Evolutionary conservation across 2,113 vertebrate species (phyloP), one percentile per base, ranked within the genome.

Genomic region (Etheostoma spectabile): DNA sequence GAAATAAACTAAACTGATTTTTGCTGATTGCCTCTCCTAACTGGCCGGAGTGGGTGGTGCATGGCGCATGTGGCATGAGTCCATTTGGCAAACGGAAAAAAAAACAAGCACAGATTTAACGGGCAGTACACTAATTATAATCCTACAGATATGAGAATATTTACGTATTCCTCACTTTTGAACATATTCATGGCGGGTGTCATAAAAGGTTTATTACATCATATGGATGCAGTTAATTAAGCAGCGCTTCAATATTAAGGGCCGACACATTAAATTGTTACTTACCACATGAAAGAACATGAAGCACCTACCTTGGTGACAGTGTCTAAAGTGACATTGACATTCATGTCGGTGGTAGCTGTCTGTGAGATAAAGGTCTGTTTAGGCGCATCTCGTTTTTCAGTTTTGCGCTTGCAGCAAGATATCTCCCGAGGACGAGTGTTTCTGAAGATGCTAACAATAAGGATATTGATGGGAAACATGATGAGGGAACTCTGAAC

Each of bases 391-490:
- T 84, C 82, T 38, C 60, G 18, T 38, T 94, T 95, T 74, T 83
- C 80, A 10, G 0, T 48, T 74, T 75, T 80, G 19, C 24, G 10
- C n/a, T 75, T 78, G 16, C 88, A 92, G 66, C 88, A 84, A 12
- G 70, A 89, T 1, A 30, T 70, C 74, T 93, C 86, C 38, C 79
- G 66, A 19, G 96, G 88, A 3, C 85, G 90, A 16, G 86, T 65
- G 46, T 96, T 96, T 87, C 97, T 95, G 94, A 99, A 98, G 91
- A 99, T 95, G 80, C 96, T 96, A 67, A 99, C 96, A 2, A 99
- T 99, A 63, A 99, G 93, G 77, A 99, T 93, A 86, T 99, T 99
- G 91, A 99, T 92, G 56, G 98, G 97, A 80, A 99, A 98, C 97
- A 98, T 96, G 49, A 99, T 95, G 63, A 99, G 79, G 4, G 98